These are phyloP conservation scores for Hypsibius dujardini DNA, from an alignment of 1,140 invertebrate genomes.

Conservation along the genomic window DNA sequence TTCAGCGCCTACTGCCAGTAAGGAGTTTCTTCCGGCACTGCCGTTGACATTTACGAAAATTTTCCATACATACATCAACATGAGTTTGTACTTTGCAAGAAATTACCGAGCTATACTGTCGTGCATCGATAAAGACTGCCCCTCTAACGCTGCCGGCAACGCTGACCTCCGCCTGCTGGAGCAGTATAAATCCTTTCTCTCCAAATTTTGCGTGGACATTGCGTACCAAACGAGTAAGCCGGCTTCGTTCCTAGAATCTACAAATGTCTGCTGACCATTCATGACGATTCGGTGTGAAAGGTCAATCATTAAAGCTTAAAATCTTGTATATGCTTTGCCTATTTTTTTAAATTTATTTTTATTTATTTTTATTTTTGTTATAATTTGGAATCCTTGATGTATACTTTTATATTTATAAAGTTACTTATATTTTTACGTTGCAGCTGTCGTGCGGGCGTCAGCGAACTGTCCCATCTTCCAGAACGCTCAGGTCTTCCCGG, in stretches of 20 bases:
- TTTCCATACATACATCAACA: not conserved
- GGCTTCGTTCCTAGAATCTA: no score
- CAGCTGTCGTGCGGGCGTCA: not conserved
- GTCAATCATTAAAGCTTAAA: not conserved
- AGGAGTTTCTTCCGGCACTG: not conserved
- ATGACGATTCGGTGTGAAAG: no score
- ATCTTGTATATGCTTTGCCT: not conserved
- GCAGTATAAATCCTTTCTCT: not conserved
- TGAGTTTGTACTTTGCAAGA: not conserved
- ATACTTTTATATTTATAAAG: not conserved
- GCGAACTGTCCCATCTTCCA: conserved; percentile 8
- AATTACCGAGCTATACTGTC: not conserved
- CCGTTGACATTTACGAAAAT: not conserved
- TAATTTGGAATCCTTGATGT: not conserved
- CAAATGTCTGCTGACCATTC: no score
- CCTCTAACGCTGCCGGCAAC: not conserved
- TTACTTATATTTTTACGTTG: not conserved
- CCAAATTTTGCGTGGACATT: not conserved
- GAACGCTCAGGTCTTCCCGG: not conserved
- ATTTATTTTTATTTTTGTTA: not conserved
- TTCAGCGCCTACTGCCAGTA: not conserved
- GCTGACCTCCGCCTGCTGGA: not conserved
- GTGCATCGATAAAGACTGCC: conserved; percentile 5
- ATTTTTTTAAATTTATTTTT: not conserved
- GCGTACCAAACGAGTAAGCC: not conserved